phyloP scores from a whole-genome alignment of 1,140 invertebrate genomes.

The Aricia agestis region DNA sequence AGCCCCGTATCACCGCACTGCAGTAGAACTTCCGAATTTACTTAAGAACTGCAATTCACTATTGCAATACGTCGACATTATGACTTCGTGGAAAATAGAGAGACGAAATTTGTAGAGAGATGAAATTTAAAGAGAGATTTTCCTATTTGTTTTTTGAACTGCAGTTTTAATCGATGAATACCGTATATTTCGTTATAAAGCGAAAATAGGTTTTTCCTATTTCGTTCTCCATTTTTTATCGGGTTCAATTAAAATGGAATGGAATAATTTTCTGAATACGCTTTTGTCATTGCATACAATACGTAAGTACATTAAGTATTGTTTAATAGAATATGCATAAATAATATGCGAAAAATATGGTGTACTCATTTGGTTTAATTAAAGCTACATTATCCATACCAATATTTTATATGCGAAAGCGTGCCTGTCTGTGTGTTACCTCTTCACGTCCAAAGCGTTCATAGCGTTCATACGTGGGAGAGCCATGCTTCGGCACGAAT shows the following conservation, averaged over 20 bases:
- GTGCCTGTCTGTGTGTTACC: too few species aligned
- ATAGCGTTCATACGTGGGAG: too few species aligned
- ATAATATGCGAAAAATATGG: not conserved
- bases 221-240: not conserved
- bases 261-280: not conserved
- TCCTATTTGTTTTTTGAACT: not conserved
- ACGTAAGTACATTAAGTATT: not conserved
- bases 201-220: constrained; percentile 1
- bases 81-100: not conserved
- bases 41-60: constrained; percentile 13
- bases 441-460: too few species aligned
- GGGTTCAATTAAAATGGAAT: not conserved
- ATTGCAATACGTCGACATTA: constrained; percentile 7
- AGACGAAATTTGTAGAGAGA: not conserved
- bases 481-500: too few species aligned
- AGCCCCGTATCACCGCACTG: not conserved
- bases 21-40: constrained; percentile 4
- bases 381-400: not conserved
- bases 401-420: too few species aligned
- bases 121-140: not conserved
- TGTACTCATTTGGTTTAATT: not conserved
- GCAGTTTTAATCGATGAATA: not conserved
- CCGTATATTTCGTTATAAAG: constrained; percentile 3
- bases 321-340: not conserved
- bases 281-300: not conserved